These are phyloP conservation scores for Cromileptes altivelis DNA, from an alignment of 2,113 vertebrate species.

Conservation along the genomic window DNA sequence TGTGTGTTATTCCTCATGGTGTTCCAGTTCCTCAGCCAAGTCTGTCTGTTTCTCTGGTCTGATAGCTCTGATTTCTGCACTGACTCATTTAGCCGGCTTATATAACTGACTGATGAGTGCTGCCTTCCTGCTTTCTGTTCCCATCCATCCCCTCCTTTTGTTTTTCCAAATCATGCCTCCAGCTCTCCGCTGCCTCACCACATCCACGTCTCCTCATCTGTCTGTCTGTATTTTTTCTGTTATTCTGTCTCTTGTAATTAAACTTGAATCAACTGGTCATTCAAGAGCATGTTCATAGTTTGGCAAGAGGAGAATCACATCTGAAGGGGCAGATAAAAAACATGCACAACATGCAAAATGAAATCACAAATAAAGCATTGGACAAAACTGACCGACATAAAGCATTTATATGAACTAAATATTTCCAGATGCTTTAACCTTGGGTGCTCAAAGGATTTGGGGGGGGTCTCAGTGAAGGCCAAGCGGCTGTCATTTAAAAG, in stretches of 20 bases:
- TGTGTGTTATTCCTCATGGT: constrained; percentile 44
- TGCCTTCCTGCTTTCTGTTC: constrained; percentile 35
- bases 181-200: constrained; percentile 24
- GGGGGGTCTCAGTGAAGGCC: constrained; percentile 24
- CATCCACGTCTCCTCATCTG: constrained; percentile 37
- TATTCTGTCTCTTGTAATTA: constrained; percentile 30
- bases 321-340: background rate
- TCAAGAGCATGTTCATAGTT: constrained; percentile 9
- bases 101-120: constrained; percentile 61
- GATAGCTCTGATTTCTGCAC: constrained; percentile 59
- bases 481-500: constrained; percentile 53
- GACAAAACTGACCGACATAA: constrained; percentile 35
- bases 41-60: constrained; percentile 28
- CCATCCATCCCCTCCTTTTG: constrained; percentile 8
- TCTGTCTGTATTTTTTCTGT: constrained; percentile 16
- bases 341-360: constrained; percentile 9
- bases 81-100: constrained; percentile 63
- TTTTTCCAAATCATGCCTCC: constrained; percentile 34
- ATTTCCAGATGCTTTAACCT: constrained; percentile 63
- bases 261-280: constrained; percentile 10
- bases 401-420: constrained; percentile 46
- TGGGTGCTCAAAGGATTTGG: constrained; percentile 34
- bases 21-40: constrained; percentile 50
- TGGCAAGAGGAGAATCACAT: constrained; percentile 10
- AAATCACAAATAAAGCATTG: constrained; percentile 45